Evolutionary conservation across 2,113 vertebrate genomes (phyloP).

Genomic region (Pteropus alecto): DNA sequence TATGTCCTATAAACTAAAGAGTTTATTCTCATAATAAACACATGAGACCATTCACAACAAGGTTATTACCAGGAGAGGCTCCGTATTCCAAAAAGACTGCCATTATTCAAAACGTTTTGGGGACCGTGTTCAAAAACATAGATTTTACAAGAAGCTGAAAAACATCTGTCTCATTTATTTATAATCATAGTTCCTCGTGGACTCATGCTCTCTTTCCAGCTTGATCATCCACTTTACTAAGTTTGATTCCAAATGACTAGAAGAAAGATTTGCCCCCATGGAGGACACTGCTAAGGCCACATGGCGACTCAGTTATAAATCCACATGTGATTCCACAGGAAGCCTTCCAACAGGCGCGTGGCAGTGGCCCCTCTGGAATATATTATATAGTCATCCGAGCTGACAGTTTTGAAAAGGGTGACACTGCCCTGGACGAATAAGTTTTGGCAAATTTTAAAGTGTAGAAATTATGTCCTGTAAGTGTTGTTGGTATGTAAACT

Average conservation of each 20-base stretch:
- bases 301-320: not conserved
- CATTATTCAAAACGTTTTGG: not conserved
- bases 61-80: not conserved
- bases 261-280: not conserved
- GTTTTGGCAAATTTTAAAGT: not conserved
- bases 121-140: not conserved
- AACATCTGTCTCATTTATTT: not conserved
- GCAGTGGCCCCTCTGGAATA: not conserved
- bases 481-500: not conserved
- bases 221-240: not conserved
- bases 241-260: not conserved
- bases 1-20: not conserved
- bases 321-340: rapidly evolving
- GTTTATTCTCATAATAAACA: not conserved
- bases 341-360: not conserved
- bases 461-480: not conserved
- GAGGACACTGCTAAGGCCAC: not conserved
- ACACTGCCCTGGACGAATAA: not conserved
- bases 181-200: not conserved
- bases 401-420: not conserved
- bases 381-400: rapidly evolving
- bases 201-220: not conserved
- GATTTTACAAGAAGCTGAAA: not conserved
- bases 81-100: not conserved
- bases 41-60: not conserved